These are phyloP conservation scores for Pygocentrus nattereri DNA, from an alignment of 2,797 vertebrate genomes.

Conservation along the genomic window DNA sequence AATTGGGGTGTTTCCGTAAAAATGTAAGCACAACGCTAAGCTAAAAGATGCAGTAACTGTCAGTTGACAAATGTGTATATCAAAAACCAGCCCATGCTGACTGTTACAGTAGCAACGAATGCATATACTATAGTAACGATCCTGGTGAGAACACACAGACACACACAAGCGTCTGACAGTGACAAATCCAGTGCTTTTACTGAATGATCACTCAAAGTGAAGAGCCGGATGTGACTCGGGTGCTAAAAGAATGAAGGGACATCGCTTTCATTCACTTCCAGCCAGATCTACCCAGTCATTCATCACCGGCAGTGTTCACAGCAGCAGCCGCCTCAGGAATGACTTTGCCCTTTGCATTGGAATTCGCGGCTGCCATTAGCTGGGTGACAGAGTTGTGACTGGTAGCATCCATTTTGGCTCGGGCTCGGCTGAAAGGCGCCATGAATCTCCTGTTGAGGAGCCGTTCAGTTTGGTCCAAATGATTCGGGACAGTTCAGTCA, in stretches of 20 bases:
- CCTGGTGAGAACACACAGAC: neutral
- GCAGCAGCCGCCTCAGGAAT: conserved; percentile 31
- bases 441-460: conserved; percentile 50
- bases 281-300: conserved; percentile 29
- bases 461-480: neutral
- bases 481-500: neutral
- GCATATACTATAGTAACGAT: too few relatives aligned
- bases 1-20: too few relatives aligned
- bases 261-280: conserved; percentile 26
- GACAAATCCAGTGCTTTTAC: neutral
- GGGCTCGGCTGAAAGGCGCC: conserved; percentile 41
- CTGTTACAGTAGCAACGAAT: too few relatives aligned
- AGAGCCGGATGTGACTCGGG: neutral
- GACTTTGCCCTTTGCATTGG: conserved; percentile 17
- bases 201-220: neutral
- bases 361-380: conserved; percentile 1
- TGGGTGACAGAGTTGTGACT: conserved; percentile 35
- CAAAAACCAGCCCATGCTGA: too few relatives aligned
- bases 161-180: conserved; percentile 10
- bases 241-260: neutral
- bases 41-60: too few relatives aligned
- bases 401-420: conserved; percentile 38
- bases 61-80: too few relatives aligned
- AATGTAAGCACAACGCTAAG: too few relatives aligned
- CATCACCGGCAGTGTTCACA: conserved; percentile 28